phyloP scores from a whole-genome alignment of 2,113 vertebrate species.

The Datnioides undecimradiatus region DNA sequence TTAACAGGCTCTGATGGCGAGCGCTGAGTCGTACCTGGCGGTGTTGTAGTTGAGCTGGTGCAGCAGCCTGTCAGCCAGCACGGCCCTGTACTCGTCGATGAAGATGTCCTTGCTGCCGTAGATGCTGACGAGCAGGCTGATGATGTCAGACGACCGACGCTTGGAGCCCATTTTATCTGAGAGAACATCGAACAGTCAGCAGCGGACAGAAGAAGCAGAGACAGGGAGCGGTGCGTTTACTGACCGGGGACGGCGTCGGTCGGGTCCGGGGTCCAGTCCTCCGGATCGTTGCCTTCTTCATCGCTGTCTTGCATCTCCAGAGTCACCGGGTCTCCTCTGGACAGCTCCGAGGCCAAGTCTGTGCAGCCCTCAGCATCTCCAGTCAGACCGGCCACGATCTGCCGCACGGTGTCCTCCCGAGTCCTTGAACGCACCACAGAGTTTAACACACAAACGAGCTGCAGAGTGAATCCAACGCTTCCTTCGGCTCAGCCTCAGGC shows the following conservation, averaged over 20 bases:
- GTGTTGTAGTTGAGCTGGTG: slow-evolving; percentile 97
- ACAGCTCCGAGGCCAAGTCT: slow-evolving; percentile 94
- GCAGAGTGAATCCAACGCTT: no score
- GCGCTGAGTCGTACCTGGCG: slow-evolving; percentile 84
- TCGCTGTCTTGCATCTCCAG: slow-evolving; percentile 98
- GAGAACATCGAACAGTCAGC: fast-evolving
- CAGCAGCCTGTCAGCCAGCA: slow-evolving; percentile 93
- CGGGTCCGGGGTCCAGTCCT: slow-evolving; percentile 95
- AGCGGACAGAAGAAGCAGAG: fast-evolving
- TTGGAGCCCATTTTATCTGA: slow-evolving; percentile 93
- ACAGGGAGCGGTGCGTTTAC: not conserved
- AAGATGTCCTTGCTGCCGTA: slow-evolving; percentile 98
- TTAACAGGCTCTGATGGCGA: no score
- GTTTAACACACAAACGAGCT: no score
- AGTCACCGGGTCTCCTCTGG: slow-evolving; percentile 93
- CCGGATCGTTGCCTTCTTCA: slow-evolving; percentile 91
- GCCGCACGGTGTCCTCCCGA: slow-evolving; percentile 95
- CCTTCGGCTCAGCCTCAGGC: no score
- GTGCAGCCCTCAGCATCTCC: slow-evolving; percentile 93
- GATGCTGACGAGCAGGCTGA: slow-evolving; percentile 98
- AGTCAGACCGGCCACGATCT: slow-evolving; percentile 95
- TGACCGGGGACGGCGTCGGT: slow-evolving; percentile 95
- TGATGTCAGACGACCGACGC: slow-evolving; percentile 96
- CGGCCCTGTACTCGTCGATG: slow-evolving; percentile 94
- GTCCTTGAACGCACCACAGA: slow-evolving; percentile 83